Conservation (phyloP, 2,797 vertebrate genomes). For the Xiphophorus birchmanni region DNA sequence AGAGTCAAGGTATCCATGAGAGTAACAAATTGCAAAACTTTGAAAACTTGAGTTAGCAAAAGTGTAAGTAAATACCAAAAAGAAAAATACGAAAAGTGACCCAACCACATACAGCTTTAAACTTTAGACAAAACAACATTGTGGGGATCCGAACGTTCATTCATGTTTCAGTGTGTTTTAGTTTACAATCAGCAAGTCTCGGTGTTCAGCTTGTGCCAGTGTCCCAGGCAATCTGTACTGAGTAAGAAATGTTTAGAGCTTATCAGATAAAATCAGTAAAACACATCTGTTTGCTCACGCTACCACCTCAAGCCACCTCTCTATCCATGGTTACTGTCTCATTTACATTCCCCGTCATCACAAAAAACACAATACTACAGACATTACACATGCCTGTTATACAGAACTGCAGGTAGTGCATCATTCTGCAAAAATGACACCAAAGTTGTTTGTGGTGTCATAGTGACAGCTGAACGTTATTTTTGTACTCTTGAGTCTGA, state of each 20-base stretch:
- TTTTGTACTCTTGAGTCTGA: background rate
- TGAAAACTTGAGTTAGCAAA: background rate
- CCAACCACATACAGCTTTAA: conserved; percentile 2
- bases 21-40: conserved; percentile 30
- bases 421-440: conserved; percentile 48
- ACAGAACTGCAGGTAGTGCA: conserved; percentile 30
- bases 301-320: conserved; percentile 55
- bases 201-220: conserved; percentile 24
- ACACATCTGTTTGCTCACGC: conserved; percentile 76
- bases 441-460: conserved; percentile 32
- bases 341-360: conserved; percentile 21
- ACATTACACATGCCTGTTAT: conserved; percentile 51
- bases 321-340: conserved; percentile 17
- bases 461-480: background rate
- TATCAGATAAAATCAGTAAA: conserved; percentile 75
- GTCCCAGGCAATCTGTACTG: conserved; percentile 51
- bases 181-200: conserved; percentile 33
- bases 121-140: background rate
- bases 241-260: conserved; percentile 71
- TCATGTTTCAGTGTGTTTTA: conserved; percentile 23
- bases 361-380: conserved; percentile 35
- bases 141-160: conserved; percentile 1
- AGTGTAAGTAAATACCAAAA: background rate
- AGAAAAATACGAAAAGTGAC: conserved; percentile 3
- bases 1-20: conserved; percentile 33